Evolutionary conservation across 1,140 invertebrate genomes (phyloP).

Genomic region (Drosophila bocki): DNA sequence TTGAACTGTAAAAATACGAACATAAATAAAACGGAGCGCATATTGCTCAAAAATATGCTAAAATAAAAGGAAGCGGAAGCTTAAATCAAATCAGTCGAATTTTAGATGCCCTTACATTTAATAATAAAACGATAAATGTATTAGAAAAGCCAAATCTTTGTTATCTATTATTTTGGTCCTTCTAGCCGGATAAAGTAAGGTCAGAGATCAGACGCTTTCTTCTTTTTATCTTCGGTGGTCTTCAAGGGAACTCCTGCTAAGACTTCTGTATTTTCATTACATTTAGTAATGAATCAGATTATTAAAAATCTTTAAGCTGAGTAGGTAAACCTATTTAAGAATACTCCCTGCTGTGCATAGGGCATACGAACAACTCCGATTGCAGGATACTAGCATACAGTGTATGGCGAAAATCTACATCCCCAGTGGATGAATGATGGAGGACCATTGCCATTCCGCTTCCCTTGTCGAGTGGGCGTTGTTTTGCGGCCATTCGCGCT

Average conservation of each 20-base stretch:
- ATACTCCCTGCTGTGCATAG: too few species aligned
- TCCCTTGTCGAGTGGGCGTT: conserved; percentile 10
- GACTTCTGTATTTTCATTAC: fast-evolving
- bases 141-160: neutral
- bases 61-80: conserved; percentile 29
- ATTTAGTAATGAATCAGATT: neutral
- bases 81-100: neutral
- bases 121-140: neutral
- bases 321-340: neutral
- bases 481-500: conserved; percentile 40
- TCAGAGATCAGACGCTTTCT: neutral
- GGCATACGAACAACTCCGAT: neutral
- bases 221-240: neutral
- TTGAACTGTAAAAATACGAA: conserved; percentile 72
- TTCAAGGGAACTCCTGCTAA: neutral
- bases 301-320: neutral
- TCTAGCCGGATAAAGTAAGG: neutral
- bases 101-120: neutral
- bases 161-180: neutral
- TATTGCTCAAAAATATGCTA: conserved; percentile 17
- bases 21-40: conserved; percentile 50
- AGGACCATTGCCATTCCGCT: conserved; percentile 22
- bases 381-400: conserved; percentile 14
- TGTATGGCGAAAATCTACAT: conserved; percentile 30
- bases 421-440: conserved; percentile 46